These are phyloP conservation scores for Spilogale gracilis DNA, from an alignment of 2,113 vertebrate species.

Conservation along the genomic window DNA sequence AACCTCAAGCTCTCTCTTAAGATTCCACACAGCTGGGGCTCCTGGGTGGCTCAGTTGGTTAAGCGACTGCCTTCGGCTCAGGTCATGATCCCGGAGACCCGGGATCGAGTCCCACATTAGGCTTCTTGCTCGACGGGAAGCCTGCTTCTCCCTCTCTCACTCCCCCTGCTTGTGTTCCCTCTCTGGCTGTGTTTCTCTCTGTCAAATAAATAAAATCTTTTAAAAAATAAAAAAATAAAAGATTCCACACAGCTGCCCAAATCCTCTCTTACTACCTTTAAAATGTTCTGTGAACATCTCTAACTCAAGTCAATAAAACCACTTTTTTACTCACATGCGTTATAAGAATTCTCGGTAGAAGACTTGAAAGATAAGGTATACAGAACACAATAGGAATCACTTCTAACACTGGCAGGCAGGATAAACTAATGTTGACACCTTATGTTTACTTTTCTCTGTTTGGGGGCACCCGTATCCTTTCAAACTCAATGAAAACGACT, in stretches of 20 bases:
- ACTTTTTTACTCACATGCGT: not conserved
- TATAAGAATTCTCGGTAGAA: not conserved
- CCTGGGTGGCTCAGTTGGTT: too few species aligned
- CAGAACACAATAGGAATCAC: not conserved
- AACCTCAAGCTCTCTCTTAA: not conserved
- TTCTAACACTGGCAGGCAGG: not conserved
- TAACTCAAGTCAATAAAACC: not conserved
- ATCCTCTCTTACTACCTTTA: not conserved
- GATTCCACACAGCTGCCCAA: not conserved
- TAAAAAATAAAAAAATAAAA: too few species aligned
- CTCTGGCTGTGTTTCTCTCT: too few species aligned
- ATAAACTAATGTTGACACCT: not conserved
- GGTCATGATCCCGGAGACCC: too few species aligned
- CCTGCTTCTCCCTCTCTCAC: too few species aligned
- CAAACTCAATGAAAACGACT: conserved; percentile 8
- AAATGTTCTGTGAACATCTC: not conserved
- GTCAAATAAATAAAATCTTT: too few species aligned
- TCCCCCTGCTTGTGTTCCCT: too few species aligned
- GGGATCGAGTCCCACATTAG: too few species aligned
- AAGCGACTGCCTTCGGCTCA: too few species aligned
- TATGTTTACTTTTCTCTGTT: not conserved
- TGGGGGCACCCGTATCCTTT: not conserved
- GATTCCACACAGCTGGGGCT: too few species aligned
- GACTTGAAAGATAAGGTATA: not conserved
- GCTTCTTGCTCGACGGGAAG: too few species aligned